These are phyloP conservation scores for Falco concolor DNA, from an alignment of 2,797 vertebrate species.

Conservation along the genomic window DNA sequence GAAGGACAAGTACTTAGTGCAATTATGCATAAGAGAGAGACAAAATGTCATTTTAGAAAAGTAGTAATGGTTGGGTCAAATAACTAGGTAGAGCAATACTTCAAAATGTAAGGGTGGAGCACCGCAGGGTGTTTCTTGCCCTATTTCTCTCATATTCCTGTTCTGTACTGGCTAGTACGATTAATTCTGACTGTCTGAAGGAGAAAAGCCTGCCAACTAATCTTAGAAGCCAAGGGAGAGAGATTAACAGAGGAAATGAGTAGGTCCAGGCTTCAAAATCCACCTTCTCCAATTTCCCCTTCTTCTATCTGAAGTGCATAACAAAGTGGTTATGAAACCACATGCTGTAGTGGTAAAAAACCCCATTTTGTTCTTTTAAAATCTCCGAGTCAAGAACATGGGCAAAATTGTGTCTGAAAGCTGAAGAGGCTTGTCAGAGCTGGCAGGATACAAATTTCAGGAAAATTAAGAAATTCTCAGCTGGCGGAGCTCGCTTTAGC, in stretches of 20 bases:
- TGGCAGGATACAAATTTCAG: not conserved
- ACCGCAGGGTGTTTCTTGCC: not conserved
- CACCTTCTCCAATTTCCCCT: constrained; percentile 11
- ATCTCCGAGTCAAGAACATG: not conserved
- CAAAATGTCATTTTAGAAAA: constrained; percentile 10
- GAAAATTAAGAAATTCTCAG: constrained; percentile 38
- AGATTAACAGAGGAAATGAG: constrained; percentile 31
- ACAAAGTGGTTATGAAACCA: not conserved
- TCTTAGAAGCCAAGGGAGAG: not conserved
- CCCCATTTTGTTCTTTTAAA: not conserved
- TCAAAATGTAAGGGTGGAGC: not conserved
- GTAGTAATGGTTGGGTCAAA: not conserved
- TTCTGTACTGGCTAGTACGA: not conserved
- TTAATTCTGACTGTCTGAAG: not conserved
- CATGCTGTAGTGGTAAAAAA: not conserved
- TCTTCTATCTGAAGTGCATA: not conserved
- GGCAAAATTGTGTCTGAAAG: not conserved
- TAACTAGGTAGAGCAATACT: not conserved
- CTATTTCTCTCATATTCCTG: not conserved
- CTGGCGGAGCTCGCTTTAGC: not conserved
- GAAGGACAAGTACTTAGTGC: not conserved
- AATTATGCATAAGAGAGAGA: not conserved
- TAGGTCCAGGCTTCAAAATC: not conserved
- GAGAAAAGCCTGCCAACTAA: not conserved
- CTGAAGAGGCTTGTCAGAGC: not conserved